Percentiles rank a stretch among this genome's conserved stretches.
Evolutionary conservation across 2,113 vertebrate genomes (phyloP).

Genomic region (Pachycephala philippinensis): DNA sequence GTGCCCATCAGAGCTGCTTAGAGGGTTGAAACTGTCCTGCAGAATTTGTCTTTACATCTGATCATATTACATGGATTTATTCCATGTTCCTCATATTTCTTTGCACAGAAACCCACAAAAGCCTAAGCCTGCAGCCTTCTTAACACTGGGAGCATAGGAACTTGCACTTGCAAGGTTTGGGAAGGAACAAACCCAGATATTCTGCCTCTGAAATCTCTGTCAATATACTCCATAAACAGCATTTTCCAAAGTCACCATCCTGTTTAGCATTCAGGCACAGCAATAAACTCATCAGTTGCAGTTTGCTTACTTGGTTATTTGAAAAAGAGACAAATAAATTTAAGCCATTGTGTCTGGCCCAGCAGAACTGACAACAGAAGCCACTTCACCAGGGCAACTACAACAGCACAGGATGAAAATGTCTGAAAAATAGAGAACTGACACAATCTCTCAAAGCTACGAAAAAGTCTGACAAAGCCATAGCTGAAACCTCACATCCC

Average conservation of each 20-base stretch:
- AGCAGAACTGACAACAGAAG: background rate
- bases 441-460: background rate
- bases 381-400: background rate
- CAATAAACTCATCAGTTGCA: background rate
- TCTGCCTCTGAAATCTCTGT: background rate
- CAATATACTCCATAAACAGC: background rate
- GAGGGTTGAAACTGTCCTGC: background rate
- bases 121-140: background rate
- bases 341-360: background rate
- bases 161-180: background rate
- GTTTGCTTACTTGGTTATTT: background rate
- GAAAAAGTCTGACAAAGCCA: background rate
- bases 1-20: background rate
- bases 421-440: background rate
- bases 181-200: background rate
- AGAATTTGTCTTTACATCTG: background rate
- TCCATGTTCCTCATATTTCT: background rate
- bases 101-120: background rate
- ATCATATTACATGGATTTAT: background rate
- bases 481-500: background rate
- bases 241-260: background rate
- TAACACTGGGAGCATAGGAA: background rate
- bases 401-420: background rate
- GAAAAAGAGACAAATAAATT: background rate
- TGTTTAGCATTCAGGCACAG: background rate